Conservation (phyloP, 2,888 invertebrate species). For the Aromia moschata region DNA sequence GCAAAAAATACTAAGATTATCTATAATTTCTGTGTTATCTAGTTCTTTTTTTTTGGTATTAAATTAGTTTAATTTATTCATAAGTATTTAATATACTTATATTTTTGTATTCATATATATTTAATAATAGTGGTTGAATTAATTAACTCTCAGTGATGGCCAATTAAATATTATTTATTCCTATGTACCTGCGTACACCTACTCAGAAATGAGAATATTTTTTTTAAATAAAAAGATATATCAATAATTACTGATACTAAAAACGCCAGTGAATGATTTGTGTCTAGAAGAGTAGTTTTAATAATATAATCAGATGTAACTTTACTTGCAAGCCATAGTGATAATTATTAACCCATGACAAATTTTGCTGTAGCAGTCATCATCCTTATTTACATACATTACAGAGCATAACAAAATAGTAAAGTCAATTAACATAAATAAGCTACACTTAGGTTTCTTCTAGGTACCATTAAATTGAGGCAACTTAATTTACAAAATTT, state of each 20-base stretch:
- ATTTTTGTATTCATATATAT: too few species aligned
- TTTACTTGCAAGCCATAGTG: conserved; percentile 60
- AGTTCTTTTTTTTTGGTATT: too few species aligned
- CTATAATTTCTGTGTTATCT: too few species aligned
- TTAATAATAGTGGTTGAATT: too few species aligned
- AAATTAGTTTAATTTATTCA: too few species aligned
- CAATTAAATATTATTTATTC: conserved; percentile 4
- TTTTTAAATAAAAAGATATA: conserved; percentile 20
- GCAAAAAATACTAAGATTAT: too few species aligned
- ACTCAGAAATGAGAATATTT: conserved; percentile 14
- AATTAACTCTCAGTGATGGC: too few species aligned
- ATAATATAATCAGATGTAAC: conserved; percentile 60
- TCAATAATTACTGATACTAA: conserved; percentile 42
- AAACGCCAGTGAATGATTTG: conserved; percentile 57
- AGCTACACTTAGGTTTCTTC: background rate
- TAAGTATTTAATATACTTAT: too few species aligned
- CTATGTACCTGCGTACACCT: too few species aligned
- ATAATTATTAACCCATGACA: conserved; percentile 50
- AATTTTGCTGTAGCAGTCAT: conserved; percentile 33
- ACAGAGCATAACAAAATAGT: conserved; percentile 15
- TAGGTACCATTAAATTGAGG: background rate
- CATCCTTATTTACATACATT: conserved; percentile 14
- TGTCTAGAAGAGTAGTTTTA: conserved; percentile 61
- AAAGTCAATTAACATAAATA: conserved; percentile 7
- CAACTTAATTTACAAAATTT: background rate